These are phyloP conservation scores for Craniophora ligustri DNA, from an alignment of 2,888 invertebrate genomes.

Conservation along the genomic window DNA sequence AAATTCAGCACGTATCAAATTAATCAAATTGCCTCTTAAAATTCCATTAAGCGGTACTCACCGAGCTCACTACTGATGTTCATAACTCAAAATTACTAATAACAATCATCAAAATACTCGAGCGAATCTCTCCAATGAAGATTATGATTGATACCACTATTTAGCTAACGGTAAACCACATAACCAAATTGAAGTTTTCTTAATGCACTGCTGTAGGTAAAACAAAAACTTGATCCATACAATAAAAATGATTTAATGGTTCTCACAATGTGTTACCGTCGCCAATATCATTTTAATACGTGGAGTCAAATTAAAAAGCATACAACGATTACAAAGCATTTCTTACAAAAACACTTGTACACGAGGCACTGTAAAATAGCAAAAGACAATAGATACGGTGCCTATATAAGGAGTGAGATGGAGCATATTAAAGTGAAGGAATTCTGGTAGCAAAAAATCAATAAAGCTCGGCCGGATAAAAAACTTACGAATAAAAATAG, in stretches of 20 bases:
- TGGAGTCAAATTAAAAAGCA: slow-evolving; percentile 35
- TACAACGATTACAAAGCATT: slow-evolving; percentile 52
- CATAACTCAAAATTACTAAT: slow-evolving; percentile 66
- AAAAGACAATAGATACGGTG: slow-evolving; percentile 50
- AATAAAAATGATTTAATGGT: slow-evolving; percentile 60
- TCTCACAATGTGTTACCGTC: slow-evolving; percentile 48
- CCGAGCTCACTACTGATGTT: slow-evolving; percentile 57
- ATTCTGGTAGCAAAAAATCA: slow-evolving; percentile 57
- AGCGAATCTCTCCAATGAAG: slow-evolving; percentile 69
- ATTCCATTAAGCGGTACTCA: slow-evolving; percentile 68
- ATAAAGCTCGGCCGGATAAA: slow-evolving; percentile 44
- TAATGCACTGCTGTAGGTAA: slow-evolving; percentile 62
- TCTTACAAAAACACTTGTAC: slow-evolving; percentile 50
- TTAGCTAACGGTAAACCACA: slow-evolving; percentile 76
- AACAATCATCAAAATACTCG: slow-evolving; percentile 72
- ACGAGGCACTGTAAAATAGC: slow-evolving; percentile 52
- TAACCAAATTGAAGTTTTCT: slow-evolving; percentile 64
- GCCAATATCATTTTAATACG: slow-evolving; percentile 41
- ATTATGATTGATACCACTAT: slow-evolving; percentile 80
- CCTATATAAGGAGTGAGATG: slow-evolving; percentile 56
- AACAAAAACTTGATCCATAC: slow-evolving; percentile 61
- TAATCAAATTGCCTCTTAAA: slow-evolving; percentile 68
- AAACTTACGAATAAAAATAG: slow-evolving; percentile 47
- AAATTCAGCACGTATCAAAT: slow-evolving; percentile 51
- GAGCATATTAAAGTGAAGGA: slow-evolving; percentile 48